Evolutionary conservation across 2,888 invertebrate genomes (phyloP).

Genomic region (Chironomus tentans): DNA sequence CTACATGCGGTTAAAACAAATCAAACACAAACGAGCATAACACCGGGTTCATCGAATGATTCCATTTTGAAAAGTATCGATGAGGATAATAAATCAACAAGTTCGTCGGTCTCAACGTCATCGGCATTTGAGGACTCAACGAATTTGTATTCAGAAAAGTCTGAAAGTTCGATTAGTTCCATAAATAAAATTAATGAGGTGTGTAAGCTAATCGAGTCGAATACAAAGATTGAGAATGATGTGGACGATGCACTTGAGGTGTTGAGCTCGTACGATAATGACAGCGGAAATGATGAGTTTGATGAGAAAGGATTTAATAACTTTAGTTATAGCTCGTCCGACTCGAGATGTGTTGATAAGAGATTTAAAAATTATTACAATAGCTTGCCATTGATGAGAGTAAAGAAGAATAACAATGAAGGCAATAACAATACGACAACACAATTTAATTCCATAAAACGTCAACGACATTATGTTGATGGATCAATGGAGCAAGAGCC

Average conservation of each 20-base stretch:
- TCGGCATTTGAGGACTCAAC: conserved; percentile 20
- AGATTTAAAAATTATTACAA: conserved; percentile 17
- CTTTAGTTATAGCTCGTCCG: conserved; percentile 21
- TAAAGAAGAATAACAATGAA: neutral
- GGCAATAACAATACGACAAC: neutral
- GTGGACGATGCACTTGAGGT: conserved; percentile 41
- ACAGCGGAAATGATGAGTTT: conserved; percentile 32
- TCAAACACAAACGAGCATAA: conserved; percentile 27
- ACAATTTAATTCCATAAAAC: conserved; percentile 17
- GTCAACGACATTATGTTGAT: conserved; percentile 4
- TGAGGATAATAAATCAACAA: conserved; percentile 43
- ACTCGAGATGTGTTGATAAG: conserved; percentile 7
- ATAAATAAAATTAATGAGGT: conserved; percentile 4
- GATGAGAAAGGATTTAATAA: conserved; percentile 30
- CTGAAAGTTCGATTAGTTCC: conserved; percentile 23
- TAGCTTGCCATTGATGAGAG: conserved; percentile 22
- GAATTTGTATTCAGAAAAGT: conserved; percentile 20
- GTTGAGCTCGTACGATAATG: conserved; percentile 38
- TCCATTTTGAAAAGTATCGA: conserved; percentile 42
- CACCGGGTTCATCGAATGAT: conserved; percentile 39
- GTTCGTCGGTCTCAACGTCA: conserved; percentile 30
- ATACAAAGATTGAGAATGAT: neutral
- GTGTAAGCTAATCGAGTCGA: neutral
- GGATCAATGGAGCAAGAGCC: conserved; percentile 40
- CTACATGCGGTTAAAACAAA: conserved; percentile 20